Percentiles rank a stretch among this genome's conserved stretches.
Evolutionary conservation across 2,113 vertebrate genomes (phyloP).

Genomic region (Rafetus swinhoei): DNA sequence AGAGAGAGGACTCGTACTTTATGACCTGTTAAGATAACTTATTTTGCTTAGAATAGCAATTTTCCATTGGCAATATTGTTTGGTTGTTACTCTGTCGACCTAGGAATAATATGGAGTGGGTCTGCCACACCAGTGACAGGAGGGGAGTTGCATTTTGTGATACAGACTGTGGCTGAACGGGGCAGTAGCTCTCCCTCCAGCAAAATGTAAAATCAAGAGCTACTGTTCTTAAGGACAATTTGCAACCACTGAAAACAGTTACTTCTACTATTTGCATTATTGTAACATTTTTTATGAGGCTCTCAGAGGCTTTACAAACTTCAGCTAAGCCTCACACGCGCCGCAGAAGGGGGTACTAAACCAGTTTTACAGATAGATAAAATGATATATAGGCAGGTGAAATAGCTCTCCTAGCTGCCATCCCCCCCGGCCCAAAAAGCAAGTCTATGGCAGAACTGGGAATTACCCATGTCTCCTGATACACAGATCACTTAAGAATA

Average conservation of each 20-base stretch:
- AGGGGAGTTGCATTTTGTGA: neutral
- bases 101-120: rapidly evolving
- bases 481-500: neutral
- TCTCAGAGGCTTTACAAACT: neutral
- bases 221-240: neutral
- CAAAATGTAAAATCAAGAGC: neutral
- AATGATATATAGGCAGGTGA: neutral
- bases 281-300: neutral
- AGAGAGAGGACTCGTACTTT: neutral
- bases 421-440: neutral
- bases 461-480: neutral
- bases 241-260: neutral
- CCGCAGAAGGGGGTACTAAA: too few relatives aligned
- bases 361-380: neutral
- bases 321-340: too few relatives aligned
- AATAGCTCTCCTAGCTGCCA: too few relatives aligned
- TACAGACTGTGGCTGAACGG: neutral
- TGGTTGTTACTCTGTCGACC: rapidly evolving
- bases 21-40: rapidly evolving
- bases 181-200: neutral
- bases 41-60: neutral
- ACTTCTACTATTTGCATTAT: neutral
- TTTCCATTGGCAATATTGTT: rapidly evolving
- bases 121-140: rapidly evolving
- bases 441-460: neutral